Evolutionary conservation across 64 coral and sea anemone genomes (phyloP).

Genomic region (Hydrozoanthus tunicans): DNA sequence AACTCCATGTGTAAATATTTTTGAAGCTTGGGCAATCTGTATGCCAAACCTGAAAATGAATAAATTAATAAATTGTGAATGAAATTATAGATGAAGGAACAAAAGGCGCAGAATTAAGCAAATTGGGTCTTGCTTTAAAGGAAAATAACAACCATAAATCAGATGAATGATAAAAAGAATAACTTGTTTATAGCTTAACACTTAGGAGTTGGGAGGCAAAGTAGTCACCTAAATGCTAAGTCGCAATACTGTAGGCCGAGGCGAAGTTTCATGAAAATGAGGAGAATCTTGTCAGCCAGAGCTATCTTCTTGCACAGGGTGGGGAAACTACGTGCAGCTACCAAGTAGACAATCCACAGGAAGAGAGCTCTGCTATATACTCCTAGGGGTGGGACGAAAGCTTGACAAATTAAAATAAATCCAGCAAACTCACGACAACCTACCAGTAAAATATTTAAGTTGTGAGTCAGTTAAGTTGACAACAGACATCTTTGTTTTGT

Average conservation of each 20-base stretch:
- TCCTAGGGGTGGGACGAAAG: neutral
- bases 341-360: constrained; percentile 37
- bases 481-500: neutral
- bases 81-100: neutral
- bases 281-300: constrained; percentile 28
- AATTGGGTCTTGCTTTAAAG: no score
- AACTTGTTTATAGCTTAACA: neutral
- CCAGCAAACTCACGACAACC: neutral
- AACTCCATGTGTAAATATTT: constrained; percentile 19
- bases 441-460: constrained; percentile 12
- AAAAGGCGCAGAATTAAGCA: neutral
- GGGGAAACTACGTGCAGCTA: neutral
- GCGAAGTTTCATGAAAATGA: constrained; percentile 59
- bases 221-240: constrained; percentile 40
- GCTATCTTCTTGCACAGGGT: constrained; percentile 39
- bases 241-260: constrained; percentile 64
- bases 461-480: neutral
- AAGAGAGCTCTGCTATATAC: neutral
- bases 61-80: neutral
- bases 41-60: constrained; percentile 10
- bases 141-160: neutral
- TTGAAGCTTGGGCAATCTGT: neutral
- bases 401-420: neutral
- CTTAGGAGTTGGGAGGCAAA: neutral
- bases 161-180: neutral